Base-by-base conservation (phyloP, 2,888 invertebrate genomes). In the Nemotelus pantherinus region DNA sequence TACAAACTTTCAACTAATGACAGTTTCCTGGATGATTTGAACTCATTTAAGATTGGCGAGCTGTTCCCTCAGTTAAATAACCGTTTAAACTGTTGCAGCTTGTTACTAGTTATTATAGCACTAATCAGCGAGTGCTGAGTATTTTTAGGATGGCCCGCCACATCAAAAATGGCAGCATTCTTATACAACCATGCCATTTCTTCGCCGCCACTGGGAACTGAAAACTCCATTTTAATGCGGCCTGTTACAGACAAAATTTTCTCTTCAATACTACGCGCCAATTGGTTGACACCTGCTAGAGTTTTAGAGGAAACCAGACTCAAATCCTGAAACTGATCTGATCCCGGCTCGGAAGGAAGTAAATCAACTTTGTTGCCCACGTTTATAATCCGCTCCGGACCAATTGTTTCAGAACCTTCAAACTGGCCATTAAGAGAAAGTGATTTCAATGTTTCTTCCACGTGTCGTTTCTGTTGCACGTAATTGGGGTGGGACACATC, bases 311-410 rank as follows among this genome's bases (percentile, higher is more conserved):
- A 90, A 45, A 92, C 88, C 3, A 88, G 82, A 45, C 86, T 79
- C 2, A 85, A 77, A 45, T 85, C 80, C 48, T 85, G 81, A 2
- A 83, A 9, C 7, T 58, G 25, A 25, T 10, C 47, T 2, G 43
- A 6, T 6, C 25, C 45, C 2, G 9, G n/a, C n/a, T 70, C 47
- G 41, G 45, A 48, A 3, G 39, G 44, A 41, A 89, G 77, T 58
- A 91, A 84, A 86, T 95, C 95, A 79, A 90, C 88, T 87, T 95
- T 95, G 86, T 95, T 95, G 70, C 91, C 93, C 50, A 94, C 92
- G 82, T 91, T 90, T 43, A 94, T 89, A 74, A 94, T 88, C 79
- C 57, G 47, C 39, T 10, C n/a, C 3, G 55, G n/a, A 2, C 65
- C 48, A 45, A 44, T 5, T 25, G 41, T 3, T 88, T 88, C 3